These are phyloP conservation scores for Alsophila aescularia DNA, from an alignment of 2,888 invertebrate species.

Conservation along the genomic window DNA sequence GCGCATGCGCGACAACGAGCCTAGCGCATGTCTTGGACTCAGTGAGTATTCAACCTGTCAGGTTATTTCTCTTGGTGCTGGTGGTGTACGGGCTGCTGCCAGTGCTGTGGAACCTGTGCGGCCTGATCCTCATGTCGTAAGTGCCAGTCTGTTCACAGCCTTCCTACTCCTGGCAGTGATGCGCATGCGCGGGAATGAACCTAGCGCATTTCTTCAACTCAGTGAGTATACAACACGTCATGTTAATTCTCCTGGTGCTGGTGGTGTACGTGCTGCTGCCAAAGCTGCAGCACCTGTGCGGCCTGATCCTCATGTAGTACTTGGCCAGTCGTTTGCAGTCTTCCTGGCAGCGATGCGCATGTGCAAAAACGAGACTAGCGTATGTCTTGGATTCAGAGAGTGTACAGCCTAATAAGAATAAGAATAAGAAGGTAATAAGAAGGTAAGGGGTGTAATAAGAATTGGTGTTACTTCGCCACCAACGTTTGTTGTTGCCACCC, in stretches of 20 bases:
- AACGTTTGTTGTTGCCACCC: no score
- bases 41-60: constrained; percentile 49
- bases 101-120: constrained; percentile 51
- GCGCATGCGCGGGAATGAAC: constrained; percentile 36
- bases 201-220: constrained; percentile 41
- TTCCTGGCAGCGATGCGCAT: constrained; percentile 56
- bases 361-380: background rate
- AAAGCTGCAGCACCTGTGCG: constrained; percentile 51
- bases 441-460: no score
- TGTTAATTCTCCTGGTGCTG: background rate
- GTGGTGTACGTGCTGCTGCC: no score
- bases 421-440: no score
- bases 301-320: constrained; percentile 61
- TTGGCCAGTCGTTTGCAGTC: constrained; percentile 54
- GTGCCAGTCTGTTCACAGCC: constrained; percentile 54
- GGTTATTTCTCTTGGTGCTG: background rate
- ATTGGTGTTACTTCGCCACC: no score
- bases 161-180: constrained; percentile 54
- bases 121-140: constrained; percentile 62
- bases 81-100: no score
- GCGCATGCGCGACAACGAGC: constrained; percentile 36
- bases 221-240: constrained; percentile 49
- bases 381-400: constrained; percentile 56
- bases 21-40: constrained; percentile 41
- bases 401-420: no score